phyloP scores from a whole-genome alignment of 2,113 vertebrate genomes.

The Leucosticte australis region DNA sequence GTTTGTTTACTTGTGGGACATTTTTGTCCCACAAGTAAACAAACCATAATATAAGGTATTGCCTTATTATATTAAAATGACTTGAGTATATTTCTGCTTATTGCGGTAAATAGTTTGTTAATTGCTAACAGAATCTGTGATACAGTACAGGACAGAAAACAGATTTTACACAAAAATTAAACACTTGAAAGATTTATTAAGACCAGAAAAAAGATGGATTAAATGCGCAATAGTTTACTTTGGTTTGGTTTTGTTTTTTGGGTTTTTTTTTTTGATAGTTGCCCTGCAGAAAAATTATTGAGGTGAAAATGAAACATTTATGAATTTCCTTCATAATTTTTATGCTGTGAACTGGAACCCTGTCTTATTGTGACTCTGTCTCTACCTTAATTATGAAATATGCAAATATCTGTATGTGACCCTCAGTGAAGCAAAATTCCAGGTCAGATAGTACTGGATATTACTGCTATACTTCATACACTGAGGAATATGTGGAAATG shows the following conservation, averaged over 20 bases:
- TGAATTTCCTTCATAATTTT: neutral
- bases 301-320: neutral
- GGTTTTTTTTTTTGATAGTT: neutral
- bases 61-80: neutral
- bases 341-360: neutral
- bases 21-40: neutral
- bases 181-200: neutral
- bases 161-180: neutral
- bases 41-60: neutral
- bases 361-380: neutral
- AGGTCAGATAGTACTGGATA: neutral
- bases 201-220: neutral
- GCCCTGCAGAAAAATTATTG: neutral
- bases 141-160: neutral
- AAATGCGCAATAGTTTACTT: neutral
- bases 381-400: neutral
- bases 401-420: neutral
- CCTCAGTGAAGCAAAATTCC: neutral
- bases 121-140: neutral
- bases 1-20: neutral
- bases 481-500: neutral
- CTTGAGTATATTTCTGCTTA: neutral
- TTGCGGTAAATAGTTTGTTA: neutral
- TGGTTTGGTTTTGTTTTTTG: neutral
- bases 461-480: neutral